These are phyloP conservation scores for Cydia amplana DNA, from an alignment of 1,140 invertebrate genomes.

Conservation along the genomic window DNA sequence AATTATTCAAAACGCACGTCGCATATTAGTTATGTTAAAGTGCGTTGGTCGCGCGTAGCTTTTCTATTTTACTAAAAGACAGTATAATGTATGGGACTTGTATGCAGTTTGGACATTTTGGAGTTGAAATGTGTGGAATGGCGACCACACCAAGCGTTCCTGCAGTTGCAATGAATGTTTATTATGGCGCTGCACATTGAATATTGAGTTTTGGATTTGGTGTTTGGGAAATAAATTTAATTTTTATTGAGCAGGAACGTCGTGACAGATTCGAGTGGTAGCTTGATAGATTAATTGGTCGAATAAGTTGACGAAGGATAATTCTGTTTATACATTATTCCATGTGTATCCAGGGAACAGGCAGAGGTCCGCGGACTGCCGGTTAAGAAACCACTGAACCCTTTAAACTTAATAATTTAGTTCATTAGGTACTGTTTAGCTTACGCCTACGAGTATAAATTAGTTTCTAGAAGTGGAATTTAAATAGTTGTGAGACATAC, in stretches of 20 bases:
- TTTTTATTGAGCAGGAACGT: neutral
- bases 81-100: neutral
- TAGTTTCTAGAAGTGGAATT: too few species aligned
- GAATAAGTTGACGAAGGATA: too few species aligned
- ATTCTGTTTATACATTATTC: too few species aligned
- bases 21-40: conserved; percentile 25
- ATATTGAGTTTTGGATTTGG: conserved; percentile 8
- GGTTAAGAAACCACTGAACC: too few species aligned
- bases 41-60: conserved; percentile 3
- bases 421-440: too few species aligned
- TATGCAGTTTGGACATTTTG: neutral
- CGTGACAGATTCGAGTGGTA: neutral
- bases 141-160: conserved; percentile 17
- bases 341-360: too few species aligned
- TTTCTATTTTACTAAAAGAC: neutral
- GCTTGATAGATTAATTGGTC: neutral
- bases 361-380: too few species aligned
- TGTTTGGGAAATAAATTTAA: neutral
- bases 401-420: too few species aligned
- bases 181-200: neutral
- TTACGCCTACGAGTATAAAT: too few species aligned
- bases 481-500: too few species aligned
- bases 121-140: neutral
- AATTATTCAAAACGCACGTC: conserved; percentile 17
- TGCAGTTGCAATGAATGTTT: conserved; percentile 26